Base-by-base conservation (phyloP, 2,888 invertebrate species). In the Brenthis ino region DNA sequence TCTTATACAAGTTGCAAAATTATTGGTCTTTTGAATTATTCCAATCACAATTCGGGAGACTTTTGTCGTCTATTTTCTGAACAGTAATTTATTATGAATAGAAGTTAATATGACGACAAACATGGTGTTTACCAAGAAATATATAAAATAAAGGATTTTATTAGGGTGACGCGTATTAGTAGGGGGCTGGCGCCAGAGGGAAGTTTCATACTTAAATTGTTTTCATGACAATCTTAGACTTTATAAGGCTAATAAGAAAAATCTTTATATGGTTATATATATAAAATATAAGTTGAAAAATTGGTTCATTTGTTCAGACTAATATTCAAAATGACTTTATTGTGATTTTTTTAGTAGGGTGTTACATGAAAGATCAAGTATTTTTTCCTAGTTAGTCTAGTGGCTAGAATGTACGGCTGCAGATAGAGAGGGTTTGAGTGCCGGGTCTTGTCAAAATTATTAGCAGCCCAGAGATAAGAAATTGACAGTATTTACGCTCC, bases 131-230 rank as follows among this genome's bases (percentile, higher is more conserved):
- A 66, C 70, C 51, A 54, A 68, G 66, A 71, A 63, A 60, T 70
- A 70, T 66, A 67, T 67, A 57, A 67, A 71, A 67, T 71, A 69
- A 67, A 71, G 71, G 68, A 67, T 71, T 72, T 72, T 72, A 72
- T 70, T 70, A 55, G 70, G 28, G 65, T 37, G 57, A 51, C 60
- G 53, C 50, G 57, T 69, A 68, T 69, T 69, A 74, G 71, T 69
- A 37, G 74, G 74, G 75, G 74, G 71, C 74, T 73, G 74, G 68
- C 74, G 73, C 68, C 72, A 37, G 58, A n/a, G 50, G 64, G 56
- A 70, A 48, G 63, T 28, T 67, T 60, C 68, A 63, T 61, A 57
- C 68, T 65, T 43, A 65, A 60, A 57, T 56, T 55, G 51, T 57
- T 61, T 54, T 57, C 57, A 65, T 50, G 48, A 64, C 55, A 50